Evolutionary conservation across 2,113 vertebrate species (phyloP).

Genomic region (Notothenia rossii): DNA sequence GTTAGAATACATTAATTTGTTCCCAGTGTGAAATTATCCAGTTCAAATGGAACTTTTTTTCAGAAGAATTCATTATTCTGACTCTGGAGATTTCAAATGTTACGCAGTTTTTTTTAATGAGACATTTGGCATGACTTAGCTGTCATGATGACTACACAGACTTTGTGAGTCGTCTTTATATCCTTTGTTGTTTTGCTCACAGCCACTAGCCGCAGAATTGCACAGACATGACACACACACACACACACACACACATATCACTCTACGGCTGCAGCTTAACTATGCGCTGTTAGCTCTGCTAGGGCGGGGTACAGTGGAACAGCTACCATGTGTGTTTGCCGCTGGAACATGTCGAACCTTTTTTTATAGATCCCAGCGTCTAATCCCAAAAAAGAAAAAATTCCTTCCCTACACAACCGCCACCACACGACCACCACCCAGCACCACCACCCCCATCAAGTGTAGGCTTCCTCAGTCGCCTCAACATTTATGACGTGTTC

Average conservation of each 20-base stretch:
- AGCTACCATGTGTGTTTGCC: conserved; percentile 68
- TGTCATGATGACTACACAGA: conserved; percentile 52
- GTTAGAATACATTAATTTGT: background rate
- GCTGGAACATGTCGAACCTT: conserved; percentile 51
- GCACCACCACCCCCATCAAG: background rate
- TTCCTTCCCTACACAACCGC: conserved; percentile 23
- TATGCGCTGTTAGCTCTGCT: conserved; percentile 20
- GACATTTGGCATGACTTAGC: conserved; percentile 28
- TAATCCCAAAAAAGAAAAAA: conserved; percentile 44
- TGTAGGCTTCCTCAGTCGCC: conserved; percentile 19
- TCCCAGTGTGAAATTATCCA: conserved; percentile 36
- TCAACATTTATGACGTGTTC: conserved; percentile 33
- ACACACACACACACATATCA: conserved; percentile 36
- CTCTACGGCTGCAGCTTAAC: conserved; percentile 48
- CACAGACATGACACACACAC: conserved; percentile 55
- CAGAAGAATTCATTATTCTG: conserved; percentile 34
- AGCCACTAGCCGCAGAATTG: conserved; percentile 69
- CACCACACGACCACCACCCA: conserved; percentile 15
- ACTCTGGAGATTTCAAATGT: conserved; percentile 15
- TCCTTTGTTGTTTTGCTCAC: conserved; percentile 65
- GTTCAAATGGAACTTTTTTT: conserved; percentile 31
- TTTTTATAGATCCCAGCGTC: conserved; percentile 48
- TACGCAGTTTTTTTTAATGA: conserved; percentile 34
- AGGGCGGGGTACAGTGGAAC: conserved; percentile 50
- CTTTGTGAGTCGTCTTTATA: conserved; percentile 50